phyloP scores from a whole-genome alignment of 1,140 invertebrate species.

The Scylla paramamosain region DNA sequence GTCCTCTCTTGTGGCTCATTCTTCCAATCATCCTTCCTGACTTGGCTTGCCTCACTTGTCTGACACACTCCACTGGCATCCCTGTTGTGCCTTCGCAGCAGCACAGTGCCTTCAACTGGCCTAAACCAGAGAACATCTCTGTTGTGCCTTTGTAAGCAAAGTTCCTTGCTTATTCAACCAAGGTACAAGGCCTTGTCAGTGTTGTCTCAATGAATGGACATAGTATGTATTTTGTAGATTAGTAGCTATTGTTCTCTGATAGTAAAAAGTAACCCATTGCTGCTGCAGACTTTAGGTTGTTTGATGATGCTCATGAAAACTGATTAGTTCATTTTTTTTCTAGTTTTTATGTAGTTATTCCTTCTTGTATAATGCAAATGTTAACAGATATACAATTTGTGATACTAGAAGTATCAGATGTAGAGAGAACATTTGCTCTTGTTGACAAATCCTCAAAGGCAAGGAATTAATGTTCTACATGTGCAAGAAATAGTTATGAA shows the following conservation, averaged over 20 bases:
- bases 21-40: slow-evolving; percentile 6
- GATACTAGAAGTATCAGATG: too few species aligned
- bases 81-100: slow-evolving; percentile 55
- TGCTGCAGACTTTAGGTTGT: background rate
- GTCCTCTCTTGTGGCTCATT: background rate
- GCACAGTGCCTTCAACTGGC: slow-evolving; percentile 55
- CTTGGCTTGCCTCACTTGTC: background rate
- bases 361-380: too few species aligned
- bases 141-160: background rate
- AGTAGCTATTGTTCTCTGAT: background rate
- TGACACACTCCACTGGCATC: slow-evolving; percentile 56
- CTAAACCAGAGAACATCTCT: background rate
- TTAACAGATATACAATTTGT: too few species aligned
- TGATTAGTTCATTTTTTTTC: too few species aligned
- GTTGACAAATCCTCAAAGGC: too few species aligned
- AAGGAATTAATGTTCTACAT: too few species aligned
- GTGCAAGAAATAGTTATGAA: too few species aligned
- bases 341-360: too few species aligned
- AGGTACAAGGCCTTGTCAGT: background rate
- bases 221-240: background rate
- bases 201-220: background rate
- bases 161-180: background rate
- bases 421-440: too few species aligned
- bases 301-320: too few species aligned
- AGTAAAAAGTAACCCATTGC: background rate